Percentiles rank a stretch among this genome's conserved stretches.
Conservation (phyloP, 2,797 vertebrate genomes). For the Sphaeramia orbicularis region DNA sequence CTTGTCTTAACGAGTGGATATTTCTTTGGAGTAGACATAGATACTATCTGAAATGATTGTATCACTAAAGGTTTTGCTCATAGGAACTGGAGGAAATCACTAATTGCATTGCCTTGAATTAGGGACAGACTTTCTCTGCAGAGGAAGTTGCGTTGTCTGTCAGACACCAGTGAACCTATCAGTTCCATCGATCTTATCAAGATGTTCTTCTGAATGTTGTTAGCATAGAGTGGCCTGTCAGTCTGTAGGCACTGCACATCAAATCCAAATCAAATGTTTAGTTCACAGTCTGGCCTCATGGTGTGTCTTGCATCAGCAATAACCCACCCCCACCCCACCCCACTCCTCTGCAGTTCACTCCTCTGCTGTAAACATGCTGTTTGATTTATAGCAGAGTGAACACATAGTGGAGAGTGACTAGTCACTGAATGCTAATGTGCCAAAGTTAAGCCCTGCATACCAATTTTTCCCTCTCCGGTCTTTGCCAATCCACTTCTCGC, state of each 20-base stretch:
- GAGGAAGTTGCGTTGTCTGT: slow-evolving; percentile 38
- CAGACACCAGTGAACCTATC: slow-evolving; percentile 25
- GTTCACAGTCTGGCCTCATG: slow-evolving; percentile 9
- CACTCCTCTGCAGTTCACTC: slow-evolving; percentile 14
- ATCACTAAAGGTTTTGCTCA: not conserved
- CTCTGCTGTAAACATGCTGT: slow-evolving; percentile 68
- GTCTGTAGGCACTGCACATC: slow-evolving; percentile 25
- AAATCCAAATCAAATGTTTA: slow-evolving; percentile 51
- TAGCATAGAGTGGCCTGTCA: slow-evolving; percentile 19
- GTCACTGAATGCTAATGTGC: slow-evolving; percentile 78
- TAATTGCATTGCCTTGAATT: slow-evolving; percentile 8
- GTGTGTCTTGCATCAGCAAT: slow-evolving; percentile 53
- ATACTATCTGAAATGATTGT: not conserved
- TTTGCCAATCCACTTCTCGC: slow-evolving; percentile 50
- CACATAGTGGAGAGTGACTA: slow-evolving; percentile 62
- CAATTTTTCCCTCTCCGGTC: slow-evolving; percentile 56
- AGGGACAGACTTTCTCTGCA: slow-evolving; percentile 8
- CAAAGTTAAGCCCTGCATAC: slow-evolving; percentile 73
- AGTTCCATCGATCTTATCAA: slow-evolving; percentile 46
- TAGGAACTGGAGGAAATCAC: slow-evolving; percentile 6
- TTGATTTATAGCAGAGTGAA: slow-evolving; percentile 67
- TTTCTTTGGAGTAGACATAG: slow-evolving; percentile 1
- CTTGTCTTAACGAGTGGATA: not conserved
- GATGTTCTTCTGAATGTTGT: slow-evolving; percentile 40
- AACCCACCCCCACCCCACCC: too few species aligned